phyloP scores from a whole-genome alignment of 2,888 invertebrate species.

The Acanthopleura granulata region DNA sequence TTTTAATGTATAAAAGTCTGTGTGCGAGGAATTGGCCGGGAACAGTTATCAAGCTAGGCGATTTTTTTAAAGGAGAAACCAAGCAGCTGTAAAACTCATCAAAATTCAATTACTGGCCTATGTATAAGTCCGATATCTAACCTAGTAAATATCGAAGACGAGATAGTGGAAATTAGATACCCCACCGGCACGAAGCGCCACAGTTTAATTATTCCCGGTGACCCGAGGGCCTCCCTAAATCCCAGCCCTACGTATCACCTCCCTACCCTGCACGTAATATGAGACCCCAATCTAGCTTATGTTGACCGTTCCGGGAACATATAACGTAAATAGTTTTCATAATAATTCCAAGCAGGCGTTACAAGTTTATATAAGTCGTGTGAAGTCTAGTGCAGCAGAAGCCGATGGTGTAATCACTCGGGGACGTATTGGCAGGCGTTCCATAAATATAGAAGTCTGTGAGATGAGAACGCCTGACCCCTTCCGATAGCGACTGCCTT shows the following conservation, averaged over 20 bases:
- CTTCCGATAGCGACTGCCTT: background rate
- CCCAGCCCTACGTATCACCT: background rate
- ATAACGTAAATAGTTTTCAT: slow-evolving; percentile 16
- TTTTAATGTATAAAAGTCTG: too few species aligned
- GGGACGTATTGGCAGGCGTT: background rate
- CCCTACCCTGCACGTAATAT: background rate
- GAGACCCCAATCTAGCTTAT: background rate
- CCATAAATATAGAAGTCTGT: slow-evolving; percentile 14
- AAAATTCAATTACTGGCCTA: slow-evolving; percentile 16
- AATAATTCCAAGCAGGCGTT: slow-evolving; percentile 18
- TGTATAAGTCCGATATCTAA: slow-evolving; percentile 16
- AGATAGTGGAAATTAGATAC: slow-evolving; percentile 9
- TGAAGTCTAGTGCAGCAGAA: background rate
- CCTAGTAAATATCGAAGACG: slow-evolving; percentile 1
- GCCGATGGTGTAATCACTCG: background rate
- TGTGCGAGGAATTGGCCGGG: background rate
- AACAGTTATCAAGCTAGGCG: background rate
- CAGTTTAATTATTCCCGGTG: slow-evolving; percentile 7
- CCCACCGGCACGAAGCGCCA: background rate
- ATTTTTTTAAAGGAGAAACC: background rate
- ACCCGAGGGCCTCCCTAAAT: background rate
- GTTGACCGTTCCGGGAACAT: background rate
- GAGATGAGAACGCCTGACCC: background rate
- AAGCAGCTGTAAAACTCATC: slow-evolving; percentile 17
- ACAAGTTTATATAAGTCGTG: slow-evolving; percentile 17